These are phyloP conservation scores for Mythimna loreyi DNA, from an alignment of 2,888 invertebrate species.

Conservation along the genomic window DNA sequence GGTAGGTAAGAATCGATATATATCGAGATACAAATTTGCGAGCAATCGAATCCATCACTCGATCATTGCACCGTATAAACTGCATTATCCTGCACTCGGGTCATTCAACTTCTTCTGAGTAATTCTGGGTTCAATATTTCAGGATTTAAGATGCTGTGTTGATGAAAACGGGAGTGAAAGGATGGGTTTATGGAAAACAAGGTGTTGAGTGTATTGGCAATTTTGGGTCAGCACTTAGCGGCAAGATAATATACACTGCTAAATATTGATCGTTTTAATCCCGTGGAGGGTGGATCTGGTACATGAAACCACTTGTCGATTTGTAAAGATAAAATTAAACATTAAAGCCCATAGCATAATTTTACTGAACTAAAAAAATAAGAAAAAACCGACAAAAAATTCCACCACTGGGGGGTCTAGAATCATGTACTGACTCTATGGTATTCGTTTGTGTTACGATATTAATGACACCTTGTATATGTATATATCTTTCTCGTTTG, in stretches of 20 bases:
- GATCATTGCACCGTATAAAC: conserved; percentile 61
- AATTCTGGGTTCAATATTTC: conserved; percentile 24
- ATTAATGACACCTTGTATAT: too few species aligned
- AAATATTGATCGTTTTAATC: too few species aligned
- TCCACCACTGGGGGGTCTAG: too few species aligned
- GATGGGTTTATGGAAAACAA: neutral
- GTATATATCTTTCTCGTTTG: too few species aligned
- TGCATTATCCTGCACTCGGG: conserved; percentile 52
- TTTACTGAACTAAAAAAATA: too few species aligned
- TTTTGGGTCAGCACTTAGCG: conserved; percentile 7
- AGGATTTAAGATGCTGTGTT: conserved; percentile 23
- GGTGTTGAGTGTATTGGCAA: neutral
- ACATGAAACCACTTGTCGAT: too few species aligned
- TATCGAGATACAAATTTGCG: conserved; percentile 38
- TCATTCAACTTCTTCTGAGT: conserved; percentile 60
- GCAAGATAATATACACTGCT: neutral
- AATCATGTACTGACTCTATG: too few species aligned
- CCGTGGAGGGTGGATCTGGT: too few species aligned
- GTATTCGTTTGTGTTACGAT: too few species aligned
- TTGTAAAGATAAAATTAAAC: too few species aligned
- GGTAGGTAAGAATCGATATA: conserved; percentile 34
- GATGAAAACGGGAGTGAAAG: conserved; percentile 22
- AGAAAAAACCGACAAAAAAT: too few species aligned
- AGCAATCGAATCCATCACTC: conserved; percentile 47
- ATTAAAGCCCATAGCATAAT: too few species aligned